A percentile compares a stretch with the other conserved stretches of the same genome.
phyloP scores from a whole-genome alignment of 2,888 invertebrate species.

The Lochmaea crataegi region DNA sequence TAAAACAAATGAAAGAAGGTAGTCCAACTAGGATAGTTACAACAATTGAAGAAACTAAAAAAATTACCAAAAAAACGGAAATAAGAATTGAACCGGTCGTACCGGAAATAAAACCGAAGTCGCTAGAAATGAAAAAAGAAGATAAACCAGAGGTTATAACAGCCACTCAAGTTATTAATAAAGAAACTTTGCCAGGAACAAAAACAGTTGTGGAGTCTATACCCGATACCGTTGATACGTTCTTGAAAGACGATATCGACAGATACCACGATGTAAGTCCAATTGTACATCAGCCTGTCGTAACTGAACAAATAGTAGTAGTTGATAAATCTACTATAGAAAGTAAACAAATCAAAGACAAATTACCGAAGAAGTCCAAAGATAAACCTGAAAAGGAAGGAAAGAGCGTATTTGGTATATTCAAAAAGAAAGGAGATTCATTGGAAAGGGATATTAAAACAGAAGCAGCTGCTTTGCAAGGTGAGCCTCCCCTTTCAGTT shows the following conservation, averaged over 20 bases:
- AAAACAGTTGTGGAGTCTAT: background rate
- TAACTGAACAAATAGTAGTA: constrained; percentile 27
- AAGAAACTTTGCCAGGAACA: background rate
- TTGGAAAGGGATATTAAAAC: background rate
- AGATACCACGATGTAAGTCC: constrained; percentile 37
- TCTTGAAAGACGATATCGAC: constrained; percentile 38
- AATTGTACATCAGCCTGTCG: constrained; percentile 1
- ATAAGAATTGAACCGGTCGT: constrained; percentile 3
- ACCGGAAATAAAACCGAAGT: background rate
- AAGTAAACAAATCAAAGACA: constrained; percentile 25
- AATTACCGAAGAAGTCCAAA: constrained; percentile 27
- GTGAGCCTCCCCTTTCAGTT: no score
- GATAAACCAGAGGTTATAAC: background rate
- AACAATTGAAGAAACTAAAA: constrained; percentile 9
- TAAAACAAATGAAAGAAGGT: constrained; percentile 16
- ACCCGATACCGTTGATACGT: constrained; percentile 34
- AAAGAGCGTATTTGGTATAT: constrained; percentile 28
- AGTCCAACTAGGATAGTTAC: background rate
- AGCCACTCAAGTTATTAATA: no score
- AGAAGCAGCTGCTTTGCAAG: no score
- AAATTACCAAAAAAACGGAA: constrained; percentile 28
- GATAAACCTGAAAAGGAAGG: constrained; percentile 32
- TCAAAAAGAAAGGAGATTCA: constrained; percentile 29
- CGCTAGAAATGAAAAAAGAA: constrained; percentile 4
- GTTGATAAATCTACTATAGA: background rate